Conservation (phyloP, 1,140 invertebrate genomes). For the Heliconius melpomene region DNA sequence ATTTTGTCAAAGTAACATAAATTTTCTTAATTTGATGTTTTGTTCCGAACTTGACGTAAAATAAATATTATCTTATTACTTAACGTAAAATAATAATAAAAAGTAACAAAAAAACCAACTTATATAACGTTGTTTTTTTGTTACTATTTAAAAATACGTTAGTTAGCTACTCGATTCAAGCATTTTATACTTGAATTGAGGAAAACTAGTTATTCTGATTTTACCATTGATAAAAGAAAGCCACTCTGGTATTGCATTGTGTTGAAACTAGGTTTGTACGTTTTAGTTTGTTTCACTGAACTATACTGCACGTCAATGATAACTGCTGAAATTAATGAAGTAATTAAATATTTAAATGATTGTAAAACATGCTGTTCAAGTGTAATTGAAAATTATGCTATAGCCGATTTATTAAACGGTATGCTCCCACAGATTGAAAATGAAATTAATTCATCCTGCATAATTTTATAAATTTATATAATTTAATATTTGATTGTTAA, state of each 20-base stretch:
- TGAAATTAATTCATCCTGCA: neutral
- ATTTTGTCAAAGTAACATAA: neutral
- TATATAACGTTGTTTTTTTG: neutral
- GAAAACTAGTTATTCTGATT: too few species aligned
- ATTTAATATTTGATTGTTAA: neutral
- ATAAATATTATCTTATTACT: neutral
- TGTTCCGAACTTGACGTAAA: too few species aligned
- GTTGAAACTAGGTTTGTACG: neutral
- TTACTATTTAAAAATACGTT: neutral
- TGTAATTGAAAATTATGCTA: slow-evolving; percentile 9
- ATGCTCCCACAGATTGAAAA: neutral
- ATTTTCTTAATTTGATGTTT: neutral
- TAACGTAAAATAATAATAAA: too few species aligned
- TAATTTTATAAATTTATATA: neutral
- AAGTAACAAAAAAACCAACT: too few species aligned
- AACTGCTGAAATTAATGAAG: neutral
- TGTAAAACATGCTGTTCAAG: neutral
- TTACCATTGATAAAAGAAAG: neutral
- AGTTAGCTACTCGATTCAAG: neutral
- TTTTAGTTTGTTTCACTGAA: neutral
- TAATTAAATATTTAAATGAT: slow-evolving; percentile 5
- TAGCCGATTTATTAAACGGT: neutral
- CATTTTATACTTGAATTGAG: neutral
- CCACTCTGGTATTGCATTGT: neutral
- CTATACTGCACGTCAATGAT: neutral